Conservation (phyloP, 2,797 vertebrate genomes). For the Myripristis murdjan region DNA sequence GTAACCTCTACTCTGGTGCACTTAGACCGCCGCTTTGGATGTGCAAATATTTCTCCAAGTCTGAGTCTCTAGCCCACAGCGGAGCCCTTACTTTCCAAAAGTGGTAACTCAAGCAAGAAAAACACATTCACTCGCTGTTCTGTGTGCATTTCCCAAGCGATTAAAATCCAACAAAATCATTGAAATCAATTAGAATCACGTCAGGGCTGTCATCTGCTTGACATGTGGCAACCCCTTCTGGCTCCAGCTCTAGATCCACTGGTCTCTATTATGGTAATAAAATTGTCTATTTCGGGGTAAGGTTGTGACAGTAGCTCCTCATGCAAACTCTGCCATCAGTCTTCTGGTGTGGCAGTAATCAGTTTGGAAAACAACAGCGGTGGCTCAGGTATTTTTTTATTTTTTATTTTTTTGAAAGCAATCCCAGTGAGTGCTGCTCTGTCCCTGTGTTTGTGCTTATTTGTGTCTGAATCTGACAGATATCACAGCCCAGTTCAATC, state of each 20-base stretch:
- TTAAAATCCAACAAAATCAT: constrained; percentile 81
- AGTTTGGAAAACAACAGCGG: constrained; percentile 51
- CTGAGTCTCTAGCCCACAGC: constrained; percentile 29
- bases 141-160: constrained; percentile 41
- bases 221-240: constrained; percentile 57
- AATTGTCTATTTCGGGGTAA: constrained; percentile 66
- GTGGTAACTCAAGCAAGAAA: constrained; percentile 40
- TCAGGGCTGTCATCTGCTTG: constrained; percentile 74
- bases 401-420: constrained; percentile 22
- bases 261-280: constrained; percentile 65
- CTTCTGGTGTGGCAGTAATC: constrained; percentile 46
- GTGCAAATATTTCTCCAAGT: constrained; percentile 48
- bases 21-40: constrained; percentile 48
- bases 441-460: constrained; percentile 32
- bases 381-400: constrained; percentile 33
- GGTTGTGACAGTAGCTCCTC: constrained; percentile 45
- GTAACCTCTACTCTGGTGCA: constrained; percentile 32
- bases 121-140: constrained; percentile 29
- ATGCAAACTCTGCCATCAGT: constrained; percentile 33
- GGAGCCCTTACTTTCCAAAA: constrained; percentile 44
- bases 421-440: constrained; percentile 27
- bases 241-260: constrained; percentile 58
- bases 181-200: constrained; percentile 85
- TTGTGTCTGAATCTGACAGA: constrained; percentile 48
- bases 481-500: constrained; percentile 31